Conservation (phyloP, 2,888 invertebrate genomes). For the Drosophila subquinaria region DNA sequence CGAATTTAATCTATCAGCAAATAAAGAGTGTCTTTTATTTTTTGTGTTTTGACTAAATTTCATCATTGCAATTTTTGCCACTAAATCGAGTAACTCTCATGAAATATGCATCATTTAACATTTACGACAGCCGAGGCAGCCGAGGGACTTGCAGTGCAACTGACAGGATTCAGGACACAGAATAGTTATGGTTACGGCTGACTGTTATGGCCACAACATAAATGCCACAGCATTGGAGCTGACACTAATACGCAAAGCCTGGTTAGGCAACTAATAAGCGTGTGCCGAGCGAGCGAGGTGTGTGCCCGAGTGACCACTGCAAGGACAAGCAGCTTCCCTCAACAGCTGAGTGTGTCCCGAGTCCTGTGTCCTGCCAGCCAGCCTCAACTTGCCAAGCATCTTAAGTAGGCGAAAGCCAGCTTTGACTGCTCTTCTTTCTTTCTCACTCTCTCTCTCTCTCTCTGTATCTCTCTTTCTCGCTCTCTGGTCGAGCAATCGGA, state of each 20-base stretch:
- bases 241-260: constrained; percentile 77
- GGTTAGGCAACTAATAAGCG: constrained; percentile 77
- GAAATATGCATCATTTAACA: constrained; percentile 77
- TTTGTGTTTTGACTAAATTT: constrained; percentile 45
- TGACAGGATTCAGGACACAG: constrained; percentile 47
- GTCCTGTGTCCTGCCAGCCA: constrained; percentile 34
- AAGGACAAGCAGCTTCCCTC: constrained; percentile 14
- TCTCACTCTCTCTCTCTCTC: not conserved
- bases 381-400: constrained; percentile 16
- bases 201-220: constrained; percentile 53
- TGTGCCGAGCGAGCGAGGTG: constrained; percentile 56
- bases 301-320: constrained; percentile 32
- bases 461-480: not conserved
- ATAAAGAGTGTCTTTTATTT: not conserved
- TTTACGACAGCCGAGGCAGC: constrained; percentile 37
- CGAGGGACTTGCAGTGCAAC: constrained; percentile 46
- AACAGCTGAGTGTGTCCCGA: not conserved
- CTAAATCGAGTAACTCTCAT: constrained; percentile 55
- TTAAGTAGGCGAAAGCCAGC: constrained; percentile 7
- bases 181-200: constrained; percentile 28
- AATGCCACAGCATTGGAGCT: constrained; percentile 69
- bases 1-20: constrained; percentile 60
- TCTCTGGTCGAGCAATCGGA: not conserved
- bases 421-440: not conserved
- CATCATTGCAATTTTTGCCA: constrained; percentile 53